Evolutionary conservation across 1,140 invertebrate species (phyloP).

Genomic region (Micrasema longulum): DNA sequence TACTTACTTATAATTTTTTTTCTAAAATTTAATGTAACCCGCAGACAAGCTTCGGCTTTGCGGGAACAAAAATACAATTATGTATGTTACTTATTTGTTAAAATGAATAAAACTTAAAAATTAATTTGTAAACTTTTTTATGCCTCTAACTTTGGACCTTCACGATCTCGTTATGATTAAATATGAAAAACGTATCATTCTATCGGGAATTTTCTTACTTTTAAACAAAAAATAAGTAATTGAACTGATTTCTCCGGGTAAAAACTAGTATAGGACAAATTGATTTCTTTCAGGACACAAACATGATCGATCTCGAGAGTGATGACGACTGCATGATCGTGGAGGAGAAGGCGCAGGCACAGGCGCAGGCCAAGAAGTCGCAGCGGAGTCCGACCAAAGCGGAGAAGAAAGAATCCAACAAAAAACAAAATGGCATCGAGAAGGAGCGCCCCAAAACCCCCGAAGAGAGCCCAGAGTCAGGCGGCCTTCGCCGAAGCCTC

Average conservation of each 20-base stretch:
- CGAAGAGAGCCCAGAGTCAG: neutral
- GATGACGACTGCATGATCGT: slow-evolving; percentile 26
- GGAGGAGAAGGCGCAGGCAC: slow-evolving; percentile 2
- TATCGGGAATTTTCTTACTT: neutral
- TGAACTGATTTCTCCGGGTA: neutral
- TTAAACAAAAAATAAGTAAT: neutral
- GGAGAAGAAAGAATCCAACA: neutral
- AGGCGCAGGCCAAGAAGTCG: neutral
- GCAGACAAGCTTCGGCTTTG: too few species aligned
- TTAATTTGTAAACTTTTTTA: neutral
- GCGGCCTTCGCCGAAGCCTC: neutral
- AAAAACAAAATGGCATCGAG: neutral
- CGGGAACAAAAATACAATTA: too few species aligned
- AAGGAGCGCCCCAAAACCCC: neutral
- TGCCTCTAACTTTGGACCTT: neutral
- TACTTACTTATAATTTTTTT: too few species aligned
- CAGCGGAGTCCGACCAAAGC: neutral
- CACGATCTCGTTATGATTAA: neutral
- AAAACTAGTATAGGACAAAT: neutral
- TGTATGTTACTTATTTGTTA: too few species aligned
- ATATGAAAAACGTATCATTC: neutral
- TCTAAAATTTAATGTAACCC: too few species aligned
- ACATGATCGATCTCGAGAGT: slow-evolving; percentile 9
- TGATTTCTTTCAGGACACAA: slow-evolving; percentile 4
- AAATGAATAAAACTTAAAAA: too few species aligned